Evolutionary conservation across 2,888 invertebrate species (phyloP), one percentile per base, ranked within the genome.

Genomic region (Nipponacmea schrenckii): DNA sequence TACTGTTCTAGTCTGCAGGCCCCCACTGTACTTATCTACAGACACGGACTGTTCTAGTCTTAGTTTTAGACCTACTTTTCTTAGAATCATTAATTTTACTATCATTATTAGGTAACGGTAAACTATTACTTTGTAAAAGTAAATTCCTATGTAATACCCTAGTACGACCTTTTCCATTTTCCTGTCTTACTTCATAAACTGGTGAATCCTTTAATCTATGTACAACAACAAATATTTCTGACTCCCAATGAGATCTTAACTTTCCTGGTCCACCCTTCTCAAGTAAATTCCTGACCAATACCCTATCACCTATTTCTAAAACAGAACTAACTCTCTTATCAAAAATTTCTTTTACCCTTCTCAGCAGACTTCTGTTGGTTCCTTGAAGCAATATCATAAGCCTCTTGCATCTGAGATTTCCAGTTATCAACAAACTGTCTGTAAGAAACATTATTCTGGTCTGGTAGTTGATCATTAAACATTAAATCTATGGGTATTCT

Each of bases 241-340:
- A 68, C 48, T 72, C 66, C 72, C 72, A 73, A 46, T 73, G 64
- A 14, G 50, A 65, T 26, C 73, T 46, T 12, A 67, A 63, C 39
- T 70, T 73, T 17, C 69, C 73, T 14, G 73, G 67, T 8, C 67
- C 73, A 5, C 64, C 69, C 7, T 67, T n/a, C 63, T 73, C 67
- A 20, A 20, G 26, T 20, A 73, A 31, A 31, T 73, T 73, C 17
- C 72, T 10, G 0, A 71, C 26, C 17, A 71, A 27, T 2, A 68
- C 71, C 4, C 64, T 15, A 39, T 71, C 71, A 71, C 68, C 67
- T 15, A 64, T 26, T n/a, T 45, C 27, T 24, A 68, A 48, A 5
- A 27, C 45, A 17, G 62, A 20, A 62, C 71, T 68, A 4, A 62
- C 44, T 45, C 62, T 68, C 39, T 44, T 24, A 48, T 68, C 68